Conservation (phyloP, 2,113 vertebrate genomes). For the Merops nubicus region DNA sequence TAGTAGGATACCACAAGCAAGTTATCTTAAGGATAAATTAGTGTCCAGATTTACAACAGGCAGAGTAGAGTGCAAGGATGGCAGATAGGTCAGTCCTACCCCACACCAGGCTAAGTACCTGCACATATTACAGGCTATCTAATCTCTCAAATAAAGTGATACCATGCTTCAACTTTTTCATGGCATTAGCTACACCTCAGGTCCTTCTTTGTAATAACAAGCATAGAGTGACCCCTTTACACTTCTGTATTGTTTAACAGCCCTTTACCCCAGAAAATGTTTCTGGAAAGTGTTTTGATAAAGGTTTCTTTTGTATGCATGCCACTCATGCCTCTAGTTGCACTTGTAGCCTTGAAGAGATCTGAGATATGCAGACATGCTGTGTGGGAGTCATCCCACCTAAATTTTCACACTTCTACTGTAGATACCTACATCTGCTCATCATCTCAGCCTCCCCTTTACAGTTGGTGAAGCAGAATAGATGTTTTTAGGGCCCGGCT, state of each 20-base stretch:
- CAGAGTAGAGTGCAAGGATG: not conserved
- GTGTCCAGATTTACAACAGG: not conserved
- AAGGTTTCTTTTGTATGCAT: not conserved
- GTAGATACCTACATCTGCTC: slow-evolving; percentile 18
- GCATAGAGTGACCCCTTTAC: not conserved
- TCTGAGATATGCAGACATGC: not conserved
- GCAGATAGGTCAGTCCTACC: not conserved
- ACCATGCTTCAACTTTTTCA: not conserved
- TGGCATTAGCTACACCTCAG: not conserved
- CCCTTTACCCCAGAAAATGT: not conserved
- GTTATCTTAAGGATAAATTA: not conserved
- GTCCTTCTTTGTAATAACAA: not conserved
- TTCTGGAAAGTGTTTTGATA: not conserved
- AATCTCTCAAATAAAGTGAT: not conserved
- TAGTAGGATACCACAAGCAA: not conserved
- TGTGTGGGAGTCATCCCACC: not conserved
- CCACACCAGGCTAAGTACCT: not conserved
- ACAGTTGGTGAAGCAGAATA: not conserved
- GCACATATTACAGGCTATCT: not conserved
- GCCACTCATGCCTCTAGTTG: not conserved
- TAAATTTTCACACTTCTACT: not conserved
- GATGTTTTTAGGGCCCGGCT: not conserved
- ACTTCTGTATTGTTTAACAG: not conserved
- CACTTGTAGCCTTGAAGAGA: not conserved
- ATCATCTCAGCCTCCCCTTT: slow-evolving; percentile 14